Evolutionary conservation across 2,888 invertebrate genomes (phyloP).

Genomic region (Oligia latruncula): DNA sequence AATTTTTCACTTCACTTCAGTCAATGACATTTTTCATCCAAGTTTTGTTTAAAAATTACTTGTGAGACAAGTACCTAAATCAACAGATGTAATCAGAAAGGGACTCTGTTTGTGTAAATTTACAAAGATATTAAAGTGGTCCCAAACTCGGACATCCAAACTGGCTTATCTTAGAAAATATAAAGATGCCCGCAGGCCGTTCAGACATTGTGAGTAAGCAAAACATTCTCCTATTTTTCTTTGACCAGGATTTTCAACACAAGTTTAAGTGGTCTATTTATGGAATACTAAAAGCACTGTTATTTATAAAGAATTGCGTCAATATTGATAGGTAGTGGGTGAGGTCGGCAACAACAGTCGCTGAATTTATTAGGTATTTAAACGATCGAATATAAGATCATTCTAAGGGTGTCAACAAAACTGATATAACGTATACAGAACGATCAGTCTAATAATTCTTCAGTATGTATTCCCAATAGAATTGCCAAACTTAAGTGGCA

Average conservation of each 20-base stretch:
- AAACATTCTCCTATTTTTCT: conserved; percentile 55
- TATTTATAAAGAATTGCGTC: not conserved
- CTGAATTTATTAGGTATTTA: not conserved
- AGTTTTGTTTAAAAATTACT: conserved; percentile 45
- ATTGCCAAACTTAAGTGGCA: too few species aligned
- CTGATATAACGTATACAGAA: too few species aligned
- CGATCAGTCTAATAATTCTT: too few species aligned
- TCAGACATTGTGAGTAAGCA: conserved; percentile 64
- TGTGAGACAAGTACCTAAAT: conserved; percentile 41
- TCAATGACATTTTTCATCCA: not conserved
- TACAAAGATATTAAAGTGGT: conserved; percentile 39
- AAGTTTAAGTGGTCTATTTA: conserved; percentile 16
- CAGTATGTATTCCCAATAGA: too few species aligned
- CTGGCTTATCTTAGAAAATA: conserved; percentile 69
- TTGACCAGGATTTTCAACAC: conserved; percentile 40
- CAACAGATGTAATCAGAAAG: conserved; percentile 60
- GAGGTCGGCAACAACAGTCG: not conserved
- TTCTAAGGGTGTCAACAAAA: too few species aligned
- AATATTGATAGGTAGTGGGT: not conserved
- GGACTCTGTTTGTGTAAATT: conserved; percentile 61
- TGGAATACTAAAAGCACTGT: not conserved
- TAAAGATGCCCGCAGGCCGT: conserved; percentile 62
- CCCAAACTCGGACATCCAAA: conserved; percentile 56
- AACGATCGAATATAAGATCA: too few species aligned
- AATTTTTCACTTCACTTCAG: not conserved